Percentiles rank a stretch among this genome's conserved stretches.
phyloP scores from a whole-genome alignment of 2,888 invertebrate genomes.

The Saturnia japonica region DNA sequence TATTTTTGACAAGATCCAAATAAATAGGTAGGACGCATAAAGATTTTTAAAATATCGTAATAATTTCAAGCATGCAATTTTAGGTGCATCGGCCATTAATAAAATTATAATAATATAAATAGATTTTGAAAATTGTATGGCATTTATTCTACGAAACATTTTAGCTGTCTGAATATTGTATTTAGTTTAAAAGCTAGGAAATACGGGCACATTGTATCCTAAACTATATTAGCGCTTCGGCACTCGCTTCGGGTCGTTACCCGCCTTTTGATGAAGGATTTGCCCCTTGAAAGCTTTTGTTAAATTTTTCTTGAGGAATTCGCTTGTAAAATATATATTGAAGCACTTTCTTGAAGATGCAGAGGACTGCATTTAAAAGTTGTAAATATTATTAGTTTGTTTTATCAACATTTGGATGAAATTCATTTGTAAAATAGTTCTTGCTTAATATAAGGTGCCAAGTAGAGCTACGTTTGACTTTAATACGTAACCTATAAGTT shows the following conservation, averaged over 20 bases:
- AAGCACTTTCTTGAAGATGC: constrained; percentile 42
- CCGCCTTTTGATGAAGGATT: constrained; percentile 73
- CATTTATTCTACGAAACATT: constrained; percentile 14
- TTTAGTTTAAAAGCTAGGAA: constrained; percentile 29
- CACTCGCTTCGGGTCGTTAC: constrained; percentile 64
- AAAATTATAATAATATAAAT: constrained; percentile 44
- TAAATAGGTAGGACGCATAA: not conserved
- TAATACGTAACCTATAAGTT: not conserved
- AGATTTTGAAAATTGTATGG: not conserved
- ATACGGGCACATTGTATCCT: constrained; percentile 53
- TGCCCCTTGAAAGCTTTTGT: constrained; percentile 73
- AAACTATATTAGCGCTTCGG: constrained; percentile 68
- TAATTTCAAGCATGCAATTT: not conserved
- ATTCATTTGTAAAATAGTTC: not conserved
- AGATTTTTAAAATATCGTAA: too few species aligned
- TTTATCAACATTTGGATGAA: constrained; percentile 7
- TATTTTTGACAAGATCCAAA: too few species aligned
- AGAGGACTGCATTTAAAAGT: constrained; percentile 45
- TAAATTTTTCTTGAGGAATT: constrained; percentile 60
- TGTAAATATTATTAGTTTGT: constrained; percentile 33
- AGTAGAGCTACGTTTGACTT: not conserved
- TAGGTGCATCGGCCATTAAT: constrained; percentile 24
- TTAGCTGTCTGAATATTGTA: constrained; percentile 7
- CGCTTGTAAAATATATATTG: constrained; percentile 62
- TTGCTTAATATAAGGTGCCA: too few species aligned